Evolutionary conservation across 2,113 vertebrate species (phyloP).

Genomic region (Ceratotherium simum): DNA sequence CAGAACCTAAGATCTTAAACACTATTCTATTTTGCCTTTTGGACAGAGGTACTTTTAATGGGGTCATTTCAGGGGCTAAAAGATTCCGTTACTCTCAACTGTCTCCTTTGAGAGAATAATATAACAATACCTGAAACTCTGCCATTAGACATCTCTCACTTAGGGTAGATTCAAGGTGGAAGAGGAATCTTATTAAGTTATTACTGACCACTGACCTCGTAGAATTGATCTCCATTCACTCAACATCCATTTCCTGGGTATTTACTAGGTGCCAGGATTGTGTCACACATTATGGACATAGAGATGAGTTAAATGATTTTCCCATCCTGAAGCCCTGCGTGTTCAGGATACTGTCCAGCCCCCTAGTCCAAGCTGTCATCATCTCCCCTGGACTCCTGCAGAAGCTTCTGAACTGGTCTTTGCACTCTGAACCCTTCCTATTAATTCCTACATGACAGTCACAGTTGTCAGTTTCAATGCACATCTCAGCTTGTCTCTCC

Average conservation of each 20-base stretch:
- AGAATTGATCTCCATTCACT: neutral
- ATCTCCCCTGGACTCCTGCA: neutral
- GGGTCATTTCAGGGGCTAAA: neutral
- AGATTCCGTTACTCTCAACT: neutral
- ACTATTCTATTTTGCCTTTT: neutral
- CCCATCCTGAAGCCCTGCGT: neutral
- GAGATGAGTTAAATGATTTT: neutral
- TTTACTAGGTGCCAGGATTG: neutral
- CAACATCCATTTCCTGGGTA: neutral
- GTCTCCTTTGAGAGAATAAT: neutral
- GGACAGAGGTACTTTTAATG: neutral
- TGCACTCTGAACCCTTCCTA: neutral
- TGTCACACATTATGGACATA: neutral
- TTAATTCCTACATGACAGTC: neutral
- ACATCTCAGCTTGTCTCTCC: neutral
- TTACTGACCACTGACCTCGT: neutral
- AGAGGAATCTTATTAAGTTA: neutral
- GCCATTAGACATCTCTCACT: neutral
- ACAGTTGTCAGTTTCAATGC: neutral
- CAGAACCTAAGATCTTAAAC: slow-evolving; percentile 21
- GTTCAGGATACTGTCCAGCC: neutral
- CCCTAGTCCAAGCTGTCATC: neutral
- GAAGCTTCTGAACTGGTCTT: slow-evolving; percentile 27
- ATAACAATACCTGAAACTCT: neutral
- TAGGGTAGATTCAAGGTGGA: neutral